Conservation (phyloP, 2,113 vertebrate species). For the Calypte anna region DNA sequence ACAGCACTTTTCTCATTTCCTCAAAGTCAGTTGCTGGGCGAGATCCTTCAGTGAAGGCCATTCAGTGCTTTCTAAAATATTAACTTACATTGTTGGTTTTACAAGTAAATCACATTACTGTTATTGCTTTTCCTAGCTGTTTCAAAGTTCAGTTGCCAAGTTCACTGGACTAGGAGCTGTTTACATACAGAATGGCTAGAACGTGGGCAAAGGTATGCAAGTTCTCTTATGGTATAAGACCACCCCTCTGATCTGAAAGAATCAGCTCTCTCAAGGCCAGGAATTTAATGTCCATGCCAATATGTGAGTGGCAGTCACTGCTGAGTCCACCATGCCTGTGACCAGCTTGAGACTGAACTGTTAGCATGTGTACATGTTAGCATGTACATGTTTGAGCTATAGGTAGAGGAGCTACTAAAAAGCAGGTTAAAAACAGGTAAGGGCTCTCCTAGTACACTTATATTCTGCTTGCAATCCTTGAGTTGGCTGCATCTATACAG, state of each 20-base stretch:
- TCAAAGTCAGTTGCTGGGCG: constrained; percentile 16
- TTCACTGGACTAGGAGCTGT: not conserved
- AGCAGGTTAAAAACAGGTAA: not conserved
- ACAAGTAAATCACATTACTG: not conserved
- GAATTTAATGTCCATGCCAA: not conserved
- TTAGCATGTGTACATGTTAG: not conserved
- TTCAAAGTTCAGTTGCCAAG: not conserved
- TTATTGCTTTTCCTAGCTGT: not conserved
- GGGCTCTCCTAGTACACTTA: not conserved
- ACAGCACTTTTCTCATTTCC: constrained; percentile 31
- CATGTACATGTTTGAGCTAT: not conserved
- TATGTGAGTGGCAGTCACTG: not conserved
- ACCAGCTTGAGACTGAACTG: not conserved
- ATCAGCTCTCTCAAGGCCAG: not conserved
- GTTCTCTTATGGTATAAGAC: not conserved
- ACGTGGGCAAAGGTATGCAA: not conserved
- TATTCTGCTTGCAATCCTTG: not conserved
- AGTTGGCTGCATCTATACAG: not conserved
- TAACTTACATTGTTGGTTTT: not conserved
- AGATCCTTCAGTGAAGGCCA: constrained; percentile 16
- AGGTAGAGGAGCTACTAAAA: not conserved
- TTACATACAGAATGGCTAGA: not conserved
- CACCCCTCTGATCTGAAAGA: not conserved
- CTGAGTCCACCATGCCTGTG: not conserved
- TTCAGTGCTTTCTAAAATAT: constrained; percentile 5